Conservation (phyloP, 2,888 invertebrate species). For the Clusia tigrina region DNA sequence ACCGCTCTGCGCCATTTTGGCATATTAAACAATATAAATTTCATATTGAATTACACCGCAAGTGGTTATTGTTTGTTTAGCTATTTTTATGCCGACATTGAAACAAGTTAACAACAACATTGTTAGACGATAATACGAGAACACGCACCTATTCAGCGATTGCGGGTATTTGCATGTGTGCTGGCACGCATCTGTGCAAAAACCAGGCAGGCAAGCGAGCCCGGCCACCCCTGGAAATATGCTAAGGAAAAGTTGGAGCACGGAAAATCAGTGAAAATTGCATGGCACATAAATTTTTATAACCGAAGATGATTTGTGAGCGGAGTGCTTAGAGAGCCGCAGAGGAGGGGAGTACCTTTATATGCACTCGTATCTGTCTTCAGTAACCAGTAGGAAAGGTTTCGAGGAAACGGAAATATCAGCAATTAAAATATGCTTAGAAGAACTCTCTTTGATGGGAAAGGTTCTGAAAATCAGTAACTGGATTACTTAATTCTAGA, state of each 20-base stretch:
- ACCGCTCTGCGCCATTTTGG: conserved; percentile 3
- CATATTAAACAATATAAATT: conserved; percentile 30
- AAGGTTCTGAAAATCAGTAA: no score
- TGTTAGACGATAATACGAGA: no score
- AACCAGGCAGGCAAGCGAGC: not conserved
- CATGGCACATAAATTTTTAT: conserved; percentile 20
- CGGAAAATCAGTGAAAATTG: conserved; percentile 27
- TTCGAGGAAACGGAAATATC: no score
- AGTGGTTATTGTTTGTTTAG: conserved; percentile 33
- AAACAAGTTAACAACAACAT: conserved; percentile 31
- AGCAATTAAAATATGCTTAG: no score
- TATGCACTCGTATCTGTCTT: no score
- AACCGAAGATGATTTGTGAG: conserved; percentile 30
- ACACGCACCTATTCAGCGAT: no score
- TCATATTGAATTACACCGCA: conserved; percentile 38
- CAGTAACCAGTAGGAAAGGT: no score
- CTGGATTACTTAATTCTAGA: no score
- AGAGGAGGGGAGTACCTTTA: no score
- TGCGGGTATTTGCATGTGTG: conserved; percentile 36
- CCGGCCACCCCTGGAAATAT: not conserved
- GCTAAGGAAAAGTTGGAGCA: conserved; percentile 23
- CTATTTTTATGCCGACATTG: conserved; percentile 26
- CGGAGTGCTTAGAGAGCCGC: no score
- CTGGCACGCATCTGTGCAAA: conserved; percentile 23
- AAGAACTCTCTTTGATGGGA: no score